Conservation (phyloP, 2,888 invertebrate genomes). For the Andrena camellia region DNA sequence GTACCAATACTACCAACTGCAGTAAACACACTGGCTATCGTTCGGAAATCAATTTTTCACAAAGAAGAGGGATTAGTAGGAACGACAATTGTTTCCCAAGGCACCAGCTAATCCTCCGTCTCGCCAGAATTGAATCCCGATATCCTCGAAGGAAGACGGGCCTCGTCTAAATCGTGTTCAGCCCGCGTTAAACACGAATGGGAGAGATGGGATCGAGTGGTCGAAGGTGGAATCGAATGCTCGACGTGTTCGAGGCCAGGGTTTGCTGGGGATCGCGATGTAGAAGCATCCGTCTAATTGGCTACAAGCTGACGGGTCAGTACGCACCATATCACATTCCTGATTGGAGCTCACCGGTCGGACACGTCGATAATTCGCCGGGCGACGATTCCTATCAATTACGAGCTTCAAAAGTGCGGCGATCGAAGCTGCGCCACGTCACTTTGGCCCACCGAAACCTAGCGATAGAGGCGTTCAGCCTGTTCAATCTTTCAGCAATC, state of each 20-base stretch:
- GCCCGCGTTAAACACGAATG: constrained; percentile 3
- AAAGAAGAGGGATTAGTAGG: no score
- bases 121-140: not conserved
- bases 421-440: not conserved
- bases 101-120: no score
- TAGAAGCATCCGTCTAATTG: constrained; percentile 38
- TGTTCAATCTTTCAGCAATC: no score
- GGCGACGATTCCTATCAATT: constrained; percentile 12
- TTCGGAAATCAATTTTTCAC: no score
- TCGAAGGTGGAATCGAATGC: constrained; percentile 1
- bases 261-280: constrained; percentile 18
- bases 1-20: no score
- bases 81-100: no score
- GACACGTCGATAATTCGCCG: constrained; percentile 4
- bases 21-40: no score
- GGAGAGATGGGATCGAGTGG: not conserved
- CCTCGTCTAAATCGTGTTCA: not conserved
- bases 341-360: constrained; percentile 23
- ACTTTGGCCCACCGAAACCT: not conserved
- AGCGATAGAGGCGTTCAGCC: no score
- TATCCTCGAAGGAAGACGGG: not conserved
- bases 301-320: constrained; percentile 31
- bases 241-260: constrained; percentile 2
- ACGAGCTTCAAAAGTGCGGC: constrained; percentile 9
- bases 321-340: constrained; percentile 47